Percentiles rank a stretch among this genome's conserved stretches.
phyloP scores from a whole-genome alignment of 2,113 vertebrate species.

The Fregata magnificens region DNA sequence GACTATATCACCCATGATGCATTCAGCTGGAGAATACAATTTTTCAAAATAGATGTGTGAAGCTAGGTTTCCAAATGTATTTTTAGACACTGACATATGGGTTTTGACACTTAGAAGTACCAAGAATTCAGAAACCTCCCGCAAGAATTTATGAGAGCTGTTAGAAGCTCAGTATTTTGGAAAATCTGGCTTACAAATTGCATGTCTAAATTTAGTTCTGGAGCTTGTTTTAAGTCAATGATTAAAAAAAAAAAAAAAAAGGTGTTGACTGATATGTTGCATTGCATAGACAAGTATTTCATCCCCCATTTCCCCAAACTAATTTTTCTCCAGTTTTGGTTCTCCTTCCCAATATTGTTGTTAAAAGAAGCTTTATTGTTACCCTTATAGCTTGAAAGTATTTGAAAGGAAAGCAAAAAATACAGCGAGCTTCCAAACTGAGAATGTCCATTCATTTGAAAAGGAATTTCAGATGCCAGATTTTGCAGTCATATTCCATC shows the following conservation, averaged over 20 bases:
- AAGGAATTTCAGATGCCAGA: neutral
- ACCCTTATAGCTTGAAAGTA: neutral
- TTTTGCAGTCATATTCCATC: neutral
- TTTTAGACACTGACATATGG: neutral
- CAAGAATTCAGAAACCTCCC: neutral
- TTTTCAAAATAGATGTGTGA: neutral
- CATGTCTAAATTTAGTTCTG: neutral
- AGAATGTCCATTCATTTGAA: neutral
- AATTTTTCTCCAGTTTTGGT: neutral
- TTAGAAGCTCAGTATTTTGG: neutral
- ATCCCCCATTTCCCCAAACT: neutral
- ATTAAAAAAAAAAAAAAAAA: neutral
- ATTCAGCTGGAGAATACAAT: neutral
- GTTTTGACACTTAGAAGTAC: neutral
- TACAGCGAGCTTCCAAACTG: fast-evolving
- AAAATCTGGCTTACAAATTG: neutral
- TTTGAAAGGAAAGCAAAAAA: neutral
- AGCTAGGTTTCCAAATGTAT: neutral
- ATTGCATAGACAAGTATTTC: neutral
- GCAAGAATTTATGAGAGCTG: neutral
- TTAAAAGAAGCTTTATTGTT: neutral
- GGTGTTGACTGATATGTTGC: neutral
- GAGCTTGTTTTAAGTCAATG: neutral
- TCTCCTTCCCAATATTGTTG: neutral
- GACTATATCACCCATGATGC: neutral